Conservation (phyloP, 1,140 invertebrate genomes). For the Euura saliciscinereae region DNA sequence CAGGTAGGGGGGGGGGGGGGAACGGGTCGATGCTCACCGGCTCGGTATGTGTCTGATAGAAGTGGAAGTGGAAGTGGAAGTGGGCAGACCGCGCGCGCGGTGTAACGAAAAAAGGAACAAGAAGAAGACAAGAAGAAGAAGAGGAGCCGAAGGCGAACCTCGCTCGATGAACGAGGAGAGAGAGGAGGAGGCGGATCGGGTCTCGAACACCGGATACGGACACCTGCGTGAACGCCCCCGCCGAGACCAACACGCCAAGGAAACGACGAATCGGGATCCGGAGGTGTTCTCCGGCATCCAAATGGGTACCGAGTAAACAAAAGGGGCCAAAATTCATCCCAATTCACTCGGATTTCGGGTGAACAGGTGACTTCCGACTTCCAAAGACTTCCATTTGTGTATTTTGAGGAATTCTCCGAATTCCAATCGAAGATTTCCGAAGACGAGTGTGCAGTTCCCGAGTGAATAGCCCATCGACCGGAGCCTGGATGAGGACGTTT, state of each 20-base stretch:
- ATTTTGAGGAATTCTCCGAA: too few species aligned
- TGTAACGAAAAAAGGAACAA: neutral
- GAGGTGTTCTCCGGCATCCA: neutral
- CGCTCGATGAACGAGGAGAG: neutral
- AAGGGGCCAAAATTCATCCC: too few species aligned
- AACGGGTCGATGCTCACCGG: neutral
- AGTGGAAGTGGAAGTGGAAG: neutral
- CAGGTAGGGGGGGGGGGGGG: neutral
- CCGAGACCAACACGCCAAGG: neutral
- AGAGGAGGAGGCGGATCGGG: neutral
- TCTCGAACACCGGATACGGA: neutral
- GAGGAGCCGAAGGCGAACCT: neutral
- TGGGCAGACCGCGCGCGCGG: neutral
- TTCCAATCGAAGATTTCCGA: too few species aligned
- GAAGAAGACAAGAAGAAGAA: neutral
- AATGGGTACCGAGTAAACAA: too few species aligned
- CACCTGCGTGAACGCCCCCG: conserved; percentile 3
- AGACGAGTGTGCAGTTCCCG: too few species aligned
- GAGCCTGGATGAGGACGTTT: too few species aligned
- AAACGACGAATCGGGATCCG: neutral
- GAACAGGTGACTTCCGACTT: too few species aligned
- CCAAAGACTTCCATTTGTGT: too few species aligned
- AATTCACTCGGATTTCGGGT: too few species aligned
- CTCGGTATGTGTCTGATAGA: neutral
- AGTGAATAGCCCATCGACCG: too few species aligned